Evolutionary conservation across 2,113 vertebrate species (phyloP).

Genomic region (Lota lota): DNA sequence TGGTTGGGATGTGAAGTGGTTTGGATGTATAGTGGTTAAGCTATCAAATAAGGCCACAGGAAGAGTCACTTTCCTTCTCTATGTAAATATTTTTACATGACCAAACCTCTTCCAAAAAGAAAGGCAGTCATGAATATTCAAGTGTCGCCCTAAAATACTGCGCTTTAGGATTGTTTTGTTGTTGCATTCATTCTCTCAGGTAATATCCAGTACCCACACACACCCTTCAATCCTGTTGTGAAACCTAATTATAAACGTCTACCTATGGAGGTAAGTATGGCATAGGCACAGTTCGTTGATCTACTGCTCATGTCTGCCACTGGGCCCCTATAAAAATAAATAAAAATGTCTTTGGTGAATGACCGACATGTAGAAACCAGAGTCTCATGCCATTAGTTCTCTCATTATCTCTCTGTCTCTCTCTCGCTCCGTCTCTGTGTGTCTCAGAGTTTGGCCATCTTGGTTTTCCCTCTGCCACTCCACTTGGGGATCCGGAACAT

Average conservation of each 20-base stretch:
- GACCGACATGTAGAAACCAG: neutral
- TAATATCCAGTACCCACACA: neutral
- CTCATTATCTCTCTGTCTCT: neutral
- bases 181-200: constrained; percentile 12
- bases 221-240: constrained; percentile 1
- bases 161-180: constrained; percentile 9
- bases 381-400: neutral
- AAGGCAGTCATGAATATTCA: neutral
- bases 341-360: neutral
- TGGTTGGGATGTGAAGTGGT: too few species aligned
- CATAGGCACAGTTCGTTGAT: neutral
- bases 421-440: neutral
- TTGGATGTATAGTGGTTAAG: constrained; percentile 31
- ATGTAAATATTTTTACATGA: too few species aligned
- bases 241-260: neutral
- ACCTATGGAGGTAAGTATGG: neutral
- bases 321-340: too few species aligned
- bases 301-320: too few species aligned
- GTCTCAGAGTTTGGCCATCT: constrained; percentile 40
- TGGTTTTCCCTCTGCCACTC: constrained; percentile 42
- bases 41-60: neutral
- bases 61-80: neutral
- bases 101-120: too few species aligned
- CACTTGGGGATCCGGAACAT: constrained; percentile 70
- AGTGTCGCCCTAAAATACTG: neutral